Evolutionary conservation across 2,888 invertebrate genomes (phyloP), one percentile per base, ranked within the genome.

Genomic region (Lampropteryx suffumata): DNA sequence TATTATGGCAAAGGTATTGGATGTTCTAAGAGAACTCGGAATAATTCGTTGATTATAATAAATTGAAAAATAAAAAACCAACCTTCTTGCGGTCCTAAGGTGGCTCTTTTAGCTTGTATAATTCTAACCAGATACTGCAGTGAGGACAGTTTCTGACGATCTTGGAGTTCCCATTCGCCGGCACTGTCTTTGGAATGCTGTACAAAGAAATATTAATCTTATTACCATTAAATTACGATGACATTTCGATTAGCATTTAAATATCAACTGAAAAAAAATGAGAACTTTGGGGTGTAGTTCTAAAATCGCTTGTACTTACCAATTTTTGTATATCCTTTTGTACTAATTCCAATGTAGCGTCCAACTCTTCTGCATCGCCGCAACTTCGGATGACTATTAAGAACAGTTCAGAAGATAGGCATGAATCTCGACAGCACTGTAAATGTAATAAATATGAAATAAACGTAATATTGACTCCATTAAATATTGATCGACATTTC

Each of bases 111-210:
- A 4, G 92, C 92, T 67, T 97, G 95, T 53, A 97, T 93, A 14
- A 96, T 92, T 71, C 94, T 94, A 48, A 93, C 92, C 24, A 98
- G 93, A 80, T 95, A 97, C 61, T 94, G 90, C 48, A 98, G 85
- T 64, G 97, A 97, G 47, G 95, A 95, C 34, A 98, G 80, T 76
- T 97, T 97, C 71, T 97, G 97, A 61, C 97, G 96, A 43, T 97
- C 94, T 43, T 93, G 91, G 26, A 94, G 79, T 74, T 96, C 96
- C 86, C 96, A 95, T 65, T 96, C 96, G 0, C 96, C 96, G 0
- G 96, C 96, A 14, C 95, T 94, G 83, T 98, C 97, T 72, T 94
- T 93, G 4, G 97, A 97, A 73, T 97, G 92, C 91, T 92, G 58
- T 17, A 67, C 55, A 46, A 54, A 41, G 33, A 39, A 32, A 43